These are phyloP conservation scores for Umimayanthus chanpuru DNA, from an alignment of 92 coral and sea anemone species.

Conservation along the genomic window DNA sequence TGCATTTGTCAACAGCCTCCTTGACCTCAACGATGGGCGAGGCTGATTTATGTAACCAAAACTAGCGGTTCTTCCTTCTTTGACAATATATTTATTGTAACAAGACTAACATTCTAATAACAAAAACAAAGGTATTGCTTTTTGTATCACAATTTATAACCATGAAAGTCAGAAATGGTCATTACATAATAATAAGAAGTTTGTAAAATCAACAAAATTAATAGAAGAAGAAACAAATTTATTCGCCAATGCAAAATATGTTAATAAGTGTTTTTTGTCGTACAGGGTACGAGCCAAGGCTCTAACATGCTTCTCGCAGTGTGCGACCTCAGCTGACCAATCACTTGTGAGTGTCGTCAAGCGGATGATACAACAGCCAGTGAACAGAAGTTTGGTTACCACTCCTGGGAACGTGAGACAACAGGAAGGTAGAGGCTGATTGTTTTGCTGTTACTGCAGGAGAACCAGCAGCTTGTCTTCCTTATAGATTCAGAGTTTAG, in stretches of 20 bases:
- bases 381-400: slow-evolving; percentile 61
- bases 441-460: background rate
- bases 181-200: background rate
- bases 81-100: no score
- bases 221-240: no score
- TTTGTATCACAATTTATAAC: no score
- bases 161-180: background rate
- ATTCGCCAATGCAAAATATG: no score
- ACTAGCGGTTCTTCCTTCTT: no score
- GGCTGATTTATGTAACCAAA: background rate
- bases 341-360: slow-evolving; percentile 65
- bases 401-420: slow-evolving; percentile 46
- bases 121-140: no score
- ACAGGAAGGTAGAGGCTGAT: slow-evolving; percentile 44
- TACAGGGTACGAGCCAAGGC: slow-evolving; percentile 96
- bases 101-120: no score
- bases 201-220: background rate
- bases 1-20: no score
- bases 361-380: slow-evolving; percentile 67
- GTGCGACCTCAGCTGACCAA: slow-evolving; percentile 70
- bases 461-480: no score
- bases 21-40: no score
- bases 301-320: slow-evolving; percentile 79
- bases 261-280: background rate
- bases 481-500: no score